A percentile compares a stretch with the other conserved stretches of the same genome.
Evolutionary conservation across 23 tunicate species (phyloP).

Genomic region (Trididemnum miniatum): DNA sequence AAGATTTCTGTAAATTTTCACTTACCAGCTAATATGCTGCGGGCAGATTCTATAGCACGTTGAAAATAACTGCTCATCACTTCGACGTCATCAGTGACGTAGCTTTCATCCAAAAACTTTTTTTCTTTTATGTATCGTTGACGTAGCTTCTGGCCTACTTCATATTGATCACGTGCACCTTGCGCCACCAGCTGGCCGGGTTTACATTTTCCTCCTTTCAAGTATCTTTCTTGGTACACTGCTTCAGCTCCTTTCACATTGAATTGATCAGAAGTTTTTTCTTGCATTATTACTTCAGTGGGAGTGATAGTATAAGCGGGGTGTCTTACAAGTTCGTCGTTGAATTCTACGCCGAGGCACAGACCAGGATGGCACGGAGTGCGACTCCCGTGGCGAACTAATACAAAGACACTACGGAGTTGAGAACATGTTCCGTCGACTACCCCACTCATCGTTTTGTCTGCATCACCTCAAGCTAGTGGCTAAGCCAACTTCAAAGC

Average conservation of each 20-base stretch:
- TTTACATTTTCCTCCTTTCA: conserved; percentile 29
- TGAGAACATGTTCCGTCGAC: no score
- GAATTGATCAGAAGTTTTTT: not conserved
- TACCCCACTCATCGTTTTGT: no score
- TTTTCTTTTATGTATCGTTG: conserved; percentile 15
- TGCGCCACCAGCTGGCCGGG: conserved; percentile 24
- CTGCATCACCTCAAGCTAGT: no score
- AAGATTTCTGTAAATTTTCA: not conserved
- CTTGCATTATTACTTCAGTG: not conserved
- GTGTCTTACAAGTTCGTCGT: not conserved
- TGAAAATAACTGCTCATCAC: conserved; percentile 12
- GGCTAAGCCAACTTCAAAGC: no score
- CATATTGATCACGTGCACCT: conserved; percentile 33
- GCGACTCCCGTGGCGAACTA: conserved; percentile 28
- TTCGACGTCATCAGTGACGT: not conserved
- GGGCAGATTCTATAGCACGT: conserved; percentile 29
- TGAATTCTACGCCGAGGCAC: conserved; percentile 1
- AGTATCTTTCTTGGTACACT: not conserved
- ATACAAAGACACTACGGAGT: conserved; percentile 23
- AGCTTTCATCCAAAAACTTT: not conserved
- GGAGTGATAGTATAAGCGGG: conserved; percentile 25
- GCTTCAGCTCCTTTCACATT: not conserved
- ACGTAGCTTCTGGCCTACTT: conserved; percentile 19
- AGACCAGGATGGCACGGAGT: conserved; percentile 31
- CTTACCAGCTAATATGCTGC: conserved; percentile 39